A percentile compares a stretch with the other conserved stretches of the same genome.
Evolutionary conservation across 2,797 vertebrate genomes (phyloP).

Genomic region (Amniataba percoides): DNA sequence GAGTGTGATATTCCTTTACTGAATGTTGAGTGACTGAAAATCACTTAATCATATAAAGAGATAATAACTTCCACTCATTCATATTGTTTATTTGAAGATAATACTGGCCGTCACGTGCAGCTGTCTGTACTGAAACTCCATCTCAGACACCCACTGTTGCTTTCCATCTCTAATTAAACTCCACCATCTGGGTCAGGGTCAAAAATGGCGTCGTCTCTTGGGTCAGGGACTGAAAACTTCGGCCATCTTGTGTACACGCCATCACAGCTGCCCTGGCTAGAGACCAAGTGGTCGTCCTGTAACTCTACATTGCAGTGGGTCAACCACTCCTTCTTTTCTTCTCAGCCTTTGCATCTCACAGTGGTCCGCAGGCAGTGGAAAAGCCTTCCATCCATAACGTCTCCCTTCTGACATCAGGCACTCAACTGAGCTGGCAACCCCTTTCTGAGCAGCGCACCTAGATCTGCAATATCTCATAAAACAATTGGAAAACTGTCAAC

Average conservation of each 20-base stretch:
- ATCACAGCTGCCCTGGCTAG: slow-evolving; percentile 22
- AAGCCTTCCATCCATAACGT: slow-evolving; percentile 25
- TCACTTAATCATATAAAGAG: neutral
- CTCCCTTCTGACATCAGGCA: slow-evolving; percentile 24
- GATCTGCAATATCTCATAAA: slow-evolving; percentile 53
- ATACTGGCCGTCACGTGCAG: slow-evolving; percentile 5
- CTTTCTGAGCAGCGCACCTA: slow-evolving; percentile 33
- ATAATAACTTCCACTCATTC: neutral
- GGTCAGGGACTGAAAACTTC: slow-evolving; percentile 21
- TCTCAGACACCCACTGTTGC: neutral
- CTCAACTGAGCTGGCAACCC: slow-evolving; percentile 29
- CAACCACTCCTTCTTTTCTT: neutral
- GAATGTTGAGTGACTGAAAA: neutral
- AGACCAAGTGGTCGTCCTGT: neutral
- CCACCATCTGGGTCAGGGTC: slow-evolving; percentile 37
- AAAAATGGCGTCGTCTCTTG: slow-evolving; percentile 6
- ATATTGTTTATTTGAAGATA: neutral
- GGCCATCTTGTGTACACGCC: neutral
- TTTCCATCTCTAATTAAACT: slow-evolving; percentile 25
- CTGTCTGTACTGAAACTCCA: neutral
- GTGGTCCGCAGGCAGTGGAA: slow-evolving; percentile 25
- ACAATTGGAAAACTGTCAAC: slow-evolving; percentile 58
- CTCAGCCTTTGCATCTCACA: slow-evolving; percentile 2
- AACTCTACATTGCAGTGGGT: slow-evolving; percentile 5
- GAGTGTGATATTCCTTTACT: neutral